Percentiles rank a stretch among this genome's conserved stretches.
Conservation (phyloP, 2,888 invertebrate species). For the Chirona hameri region DNA sequence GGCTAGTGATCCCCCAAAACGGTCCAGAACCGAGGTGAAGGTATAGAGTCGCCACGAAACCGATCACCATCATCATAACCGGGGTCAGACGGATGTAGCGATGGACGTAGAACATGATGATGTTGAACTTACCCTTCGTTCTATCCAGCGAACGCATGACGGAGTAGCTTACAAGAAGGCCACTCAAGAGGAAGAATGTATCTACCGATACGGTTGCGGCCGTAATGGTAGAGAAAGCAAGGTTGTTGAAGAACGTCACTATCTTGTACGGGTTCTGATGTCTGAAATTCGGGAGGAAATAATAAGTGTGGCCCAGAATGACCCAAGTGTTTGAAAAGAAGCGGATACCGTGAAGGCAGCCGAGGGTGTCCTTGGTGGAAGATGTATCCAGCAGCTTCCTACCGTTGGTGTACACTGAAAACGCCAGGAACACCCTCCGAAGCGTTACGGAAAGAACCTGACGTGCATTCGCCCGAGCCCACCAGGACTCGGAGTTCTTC, state of each 20-base stretch:
- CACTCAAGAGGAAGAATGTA: not conserved
- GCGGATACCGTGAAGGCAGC: not conserved
- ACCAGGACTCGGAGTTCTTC: not conserved
- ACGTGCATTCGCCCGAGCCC: not conserved
- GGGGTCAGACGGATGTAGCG: constrained; percentile 4
- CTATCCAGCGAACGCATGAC: not conserved
- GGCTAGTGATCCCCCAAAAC: not conserved
- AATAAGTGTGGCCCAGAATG: not conserved
- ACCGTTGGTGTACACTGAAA: not conserved
- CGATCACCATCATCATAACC: not conserved
- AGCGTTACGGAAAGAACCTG: not conserved
- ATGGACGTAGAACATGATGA: not conserved
- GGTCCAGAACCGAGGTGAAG: not conserved
- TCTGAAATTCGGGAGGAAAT: not conserved
- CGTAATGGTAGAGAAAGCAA: not conserved
- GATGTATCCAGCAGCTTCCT: not conserved
- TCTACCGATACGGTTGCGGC: not conserved
- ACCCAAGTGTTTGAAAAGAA: constrained; percentile 1
- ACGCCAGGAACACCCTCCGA: not conserved
- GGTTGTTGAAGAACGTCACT: not conserved
- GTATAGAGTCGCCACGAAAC: not conserved
- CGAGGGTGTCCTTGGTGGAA: not conserved
- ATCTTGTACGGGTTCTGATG: not conserved
- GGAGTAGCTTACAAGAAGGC: not conserved
- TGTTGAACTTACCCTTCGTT: not conserved